Conservation (phyloP, 2,797 vertebrate genomes). For the Rallus crepitans region DNA sequence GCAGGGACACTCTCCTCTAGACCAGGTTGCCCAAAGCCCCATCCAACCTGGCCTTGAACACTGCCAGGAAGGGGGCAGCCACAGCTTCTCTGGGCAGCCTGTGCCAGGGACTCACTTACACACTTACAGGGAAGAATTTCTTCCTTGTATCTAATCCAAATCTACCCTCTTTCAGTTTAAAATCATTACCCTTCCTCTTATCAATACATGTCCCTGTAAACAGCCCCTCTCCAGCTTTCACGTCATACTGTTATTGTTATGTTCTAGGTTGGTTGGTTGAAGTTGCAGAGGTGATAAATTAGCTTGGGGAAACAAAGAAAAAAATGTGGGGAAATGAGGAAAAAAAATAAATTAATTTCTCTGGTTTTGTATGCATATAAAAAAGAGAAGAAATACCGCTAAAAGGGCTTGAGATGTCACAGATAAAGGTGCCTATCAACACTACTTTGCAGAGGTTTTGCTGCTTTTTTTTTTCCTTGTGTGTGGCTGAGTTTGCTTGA, state of each 20-base stretch:
- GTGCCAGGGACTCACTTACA: no score
- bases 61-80: no score
- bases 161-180: no score
- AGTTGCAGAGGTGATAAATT: not conserved
- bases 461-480: not conserved
- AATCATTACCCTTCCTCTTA: no score
- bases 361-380: not conserved
- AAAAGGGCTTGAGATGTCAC: not conserved
- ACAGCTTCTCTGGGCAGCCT: no score
- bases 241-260: not conserved
- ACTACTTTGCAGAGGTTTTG: not conserved
- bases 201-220: no score
- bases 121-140: no score
- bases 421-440: not conserved
- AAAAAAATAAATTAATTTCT: not conserved
- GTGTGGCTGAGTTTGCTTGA: not conserved
- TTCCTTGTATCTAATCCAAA: no score
- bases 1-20: no score
- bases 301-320: not conserved
- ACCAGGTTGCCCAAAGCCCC: no score
- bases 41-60: no score
- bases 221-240: not conserved
- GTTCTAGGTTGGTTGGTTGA: not conserved
- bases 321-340: not conserved
- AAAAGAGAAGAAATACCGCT: not conserved